phyloP scores from a whole-genome alignment of 2,888 invertebrate genomes.

The Scaptomyza reducta region DNA sequence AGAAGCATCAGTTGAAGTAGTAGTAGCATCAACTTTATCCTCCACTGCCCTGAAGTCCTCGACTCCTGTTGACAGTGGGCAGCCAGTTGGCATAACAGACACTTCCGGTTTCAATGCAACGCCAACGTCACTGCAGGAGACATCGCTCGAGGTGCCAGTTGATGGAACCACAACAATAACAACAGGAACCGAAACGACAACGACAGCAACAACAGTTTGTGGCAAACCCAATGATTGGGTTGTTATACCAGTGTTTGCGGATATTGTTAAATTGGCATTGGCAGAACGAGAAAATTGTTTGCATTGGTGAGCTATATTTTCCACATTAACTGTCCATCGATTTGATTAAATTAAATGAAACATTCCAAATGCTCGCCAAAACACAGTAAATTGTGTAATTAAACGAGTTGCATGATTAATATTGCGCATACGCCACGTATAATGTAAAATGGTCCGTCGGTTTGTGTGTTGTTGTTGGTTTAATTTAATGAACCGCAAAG shows the following conservation, averaged over 20 bases:
- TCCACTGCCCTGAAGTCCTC: conserved; percentile 35
- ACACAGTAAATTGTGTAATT: conserved; percentile 6
- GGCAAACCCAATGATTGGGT: conserved; percentile 84
- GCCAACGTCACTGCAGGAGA: conserved; percentile 22
- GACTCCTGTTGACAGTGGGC: conserved; percentile 38
- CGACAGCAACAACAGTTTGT: conserved; percentile 42
- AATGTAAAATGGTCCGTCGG: not conserved
- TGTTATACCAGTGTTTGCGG: conserved; percentile 84
- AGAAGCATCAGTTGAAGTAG: conserved; percentile 5
- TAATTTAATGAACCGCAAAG: conserved; percentile 54
- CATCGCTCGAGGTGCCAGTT: conserved; percentile 23
- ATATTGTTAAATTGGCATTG: conserved; percentile 84
- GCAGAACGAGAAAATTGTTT: conserved; percentile 84
- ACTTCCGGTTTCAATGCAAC: conserved; percentile 69
- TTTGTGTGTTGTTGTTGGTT: conserved; percentile 14
- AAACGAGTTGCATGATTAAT: conserved; percentile 32
- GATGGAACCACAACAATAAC: conserved; percentile 29
- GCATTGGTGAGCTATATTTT: conserved; percentile 79
- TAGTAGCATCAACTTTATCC: conserved; percentile 39
- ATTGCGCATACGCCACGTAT: conserved; percentile 24
- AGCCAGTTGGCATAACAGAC: conserved; percentile 45
- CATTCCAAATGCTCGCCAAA: not conserved
- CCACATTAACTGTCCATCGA: conserved; percentile 2
- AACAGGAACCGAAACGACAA: conserved; percentile 37
- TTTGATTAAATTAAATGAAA: conserved; percentile 14